Percentiles rank a stretch among this genome's conserved stretches.
Evolutionary conservation across 1,140 invertebrate genomes (phyloP).

Genomic region (Nylanderia fulva): DNA sequence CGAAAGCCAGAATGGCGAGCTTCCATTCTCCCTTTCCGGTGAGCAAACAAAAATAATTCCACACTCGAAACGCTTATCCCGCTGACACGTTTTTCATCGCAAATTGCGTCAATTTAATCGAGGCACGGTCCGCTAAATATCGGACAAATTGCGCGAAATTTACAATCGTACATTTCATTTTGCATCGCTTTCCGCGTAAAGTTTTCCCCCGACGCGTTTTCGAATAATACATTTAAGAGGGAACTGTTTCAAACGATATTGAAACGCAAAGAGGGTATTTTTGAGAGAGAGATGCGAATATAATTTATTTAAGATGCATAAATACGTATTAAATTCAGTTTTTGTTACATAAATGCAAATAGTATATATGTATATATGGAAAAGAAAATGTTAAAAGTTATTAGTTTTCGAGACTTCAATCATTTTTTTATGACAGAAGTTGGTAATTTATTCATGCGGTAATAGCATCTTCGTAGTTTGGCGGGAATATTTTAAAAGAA

Average conservation of each 20-base stretch:
- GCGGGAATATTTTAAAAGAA: background rate
- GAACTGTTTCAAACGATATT: conserved; percentile 27
- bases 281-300: background rate
- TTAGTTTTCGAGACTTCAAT: background rate
- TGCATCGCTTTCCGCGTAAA: conserved; percentile 27
- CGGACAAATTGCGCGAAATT: conserved; percentile 49
- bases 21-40: conserved; percentile 1
- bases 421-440: background rate
- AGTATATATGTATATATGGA: background rate
- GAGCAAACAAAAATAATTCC: conserved; percentile 57
- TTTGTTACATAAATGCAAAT: background rate
- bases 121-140: conserved; percentile 58
- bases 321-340: conserved; percentile 4
- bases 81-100: conserved; percentile 51
- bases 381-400: background rate
- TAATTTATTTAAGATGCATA: conserved; percentile 19
- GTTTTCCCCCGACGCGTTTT: conserved; percentile 12
- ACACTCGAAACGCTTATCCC: conserved; percentile 22
- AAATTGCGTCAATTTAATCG: conserved; percentile 63
- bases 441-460: background rate
- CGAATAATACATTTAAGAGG: conserved; percentile 28
- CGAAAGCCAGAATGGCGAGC: conserved; percentile 9
- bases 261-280: background rate
- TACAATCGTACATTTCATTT: conserved; percentile 51
- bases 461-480: background rate